Base-by-base conservation (phyloP, 2,797 vertebrate genomes). In the Prionace glauca region DNA sequence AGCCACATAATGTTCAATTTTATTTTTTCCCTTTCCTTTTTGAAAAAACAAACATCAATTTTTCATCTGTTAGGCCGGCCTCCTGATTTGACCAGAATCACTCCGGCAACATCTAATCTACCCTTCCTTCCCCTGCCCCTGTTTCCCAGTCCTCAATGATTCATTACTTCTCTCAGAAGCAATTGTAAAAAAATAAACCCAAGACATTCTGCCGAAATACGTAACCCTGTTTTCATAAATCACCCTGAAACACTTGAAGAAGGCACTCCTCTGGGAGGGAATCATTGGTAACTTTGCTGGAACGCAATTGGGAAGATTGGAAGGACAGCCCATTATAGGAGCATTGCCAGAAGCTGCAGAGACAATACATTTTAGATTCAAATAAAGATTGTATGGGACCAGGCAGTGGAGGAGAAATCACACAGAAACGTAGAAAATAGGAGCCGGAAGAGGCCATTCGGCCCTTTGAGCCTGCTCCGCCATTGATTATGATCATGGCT, bases 141-240 rank as follows among this genome's bases (percentile, higher is more conserved):
- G 62, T 18, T 65, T n/a, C 36, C 20, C 67, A 65, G 24, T 65
- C 16, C 56, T 50, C 20, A 94, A 50, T 32, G 22, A 94, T 71
- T 69, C 87, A 90, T 65, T 10, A 0, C 41, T 72, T 50, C 65
- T 26, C 67, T 41, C 20, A 26, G 67, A 94, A 50, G 3, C 22
- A 71, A 45, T 45, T 90, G 24, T 16, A 14, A 65, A 41, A 94
- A 45, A 92, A 69, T 3, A 50, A 50, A 50, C 41, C 65, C 29
- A 69, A 93, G 67, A 71, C 26, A 41, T 22, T 41, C n/a, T 24
- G 26, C 36, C 26, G 87, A 62, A 60, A 90, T 72, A 65, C 14
- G n/a, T n/a, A 65, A 91, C 88, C 62, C 56, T 62, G 88, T n/a
- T n/a, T 16, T 65, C 67, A 94, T 94, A 50, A 90, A 94, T 72